Evolutionary conservation across 2,113 vertebrate species (phyloP).

Genomic region (Actenoides hombroni): DNA sequence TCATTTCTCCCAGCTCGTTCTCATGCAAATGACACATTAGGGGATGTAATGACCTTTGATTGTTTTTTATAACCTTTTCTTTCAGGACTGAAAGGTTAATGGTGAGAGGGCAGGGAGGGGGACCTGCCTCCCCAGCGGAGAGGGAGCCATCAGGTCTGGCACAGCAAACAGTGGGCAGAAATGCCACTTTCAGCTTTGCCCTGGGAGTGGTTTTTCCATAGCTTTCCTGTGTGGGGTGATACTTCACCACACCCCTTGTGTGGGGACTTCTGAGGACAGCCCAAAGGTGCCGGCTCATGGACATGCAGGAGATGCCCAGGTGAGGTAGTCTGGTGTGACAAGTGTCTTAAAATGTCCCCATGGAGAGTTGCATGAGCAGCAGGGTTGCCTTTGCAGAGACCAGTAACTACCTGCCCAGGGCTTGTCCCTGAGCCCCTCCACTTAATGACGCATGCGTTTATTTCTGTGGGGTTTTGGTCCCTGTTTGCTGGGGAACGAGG

Average conservation of each 20-base stretch:
- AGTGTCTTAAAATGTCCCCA: background rate
- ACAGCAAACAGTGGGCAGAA: background rate
- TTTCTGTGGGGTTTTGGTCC: background rate
- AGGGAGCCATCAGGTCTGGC: background rate
- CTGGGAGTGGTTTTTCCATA: background rate
- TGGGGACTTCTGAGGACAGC: accelerated
- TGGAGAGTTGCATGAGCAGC: background rate
- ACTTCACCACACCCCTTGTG: background rate
- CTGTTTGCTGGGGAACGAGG: background rate
- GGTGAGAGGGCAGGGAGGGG: background rate
- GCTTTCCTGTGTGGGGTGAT: background rate
- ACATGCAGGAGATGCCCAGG: background rate
- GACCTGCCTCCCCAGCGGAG: background rate
- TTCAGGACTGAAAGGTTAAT: background rate
- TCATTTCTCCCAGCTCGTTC: background rate
- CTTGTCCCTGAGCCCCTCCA: background rate
- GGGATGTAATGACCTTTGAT: background rate
- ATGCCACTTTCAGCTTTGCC: background rate
- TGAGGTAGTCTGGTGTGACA: background rate
- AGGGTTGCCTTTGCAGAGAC: background rate
- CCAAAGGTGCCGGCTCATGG: background rate
- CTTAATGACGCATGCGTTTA: background rate
- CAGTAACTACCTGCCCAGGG: background rate
- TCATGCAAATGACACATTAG: background rate
- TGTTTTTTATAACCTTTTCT: background rate